phyloP scores from a whole-genome alignment of 2,113 vertebrate species.

The Brachirus orientalis region DNA sequence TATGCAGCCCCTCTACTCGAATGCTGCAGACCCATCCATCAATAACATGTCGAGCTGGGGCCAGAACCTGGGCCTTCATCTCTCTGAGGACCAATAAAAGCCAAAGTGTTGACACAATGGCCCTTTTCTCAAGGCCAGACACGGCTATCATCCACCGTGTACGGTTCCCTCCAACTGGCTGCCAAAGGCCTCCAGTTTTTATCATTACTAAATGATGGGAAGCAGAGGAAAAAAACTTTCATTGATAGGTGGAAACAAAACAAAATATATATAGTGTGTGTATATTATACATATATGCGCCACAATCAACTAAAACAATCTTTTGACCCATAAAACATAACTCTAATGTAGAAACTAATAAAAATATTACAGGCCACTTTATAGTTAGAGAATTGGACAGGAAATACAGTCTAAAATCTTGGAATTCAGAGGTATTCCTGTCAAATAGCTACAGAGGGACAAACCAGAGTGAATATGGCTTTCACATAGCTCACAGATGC shows the following conservation, averaged over 20 bases:
- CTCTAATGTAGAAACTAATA: conserved; percentile 57
- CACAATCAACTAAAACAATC: conserved; percentile 35
- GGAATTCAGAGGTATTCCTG: conserved; percentile 15
- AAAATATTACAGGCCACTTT: conserved; percentile 51
- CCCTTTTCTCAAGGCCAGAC: conserved; percentile 62
- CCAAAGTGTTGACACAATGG: conserved; percentile 76
- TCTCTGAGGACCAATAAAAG: conserved; percentile 77
- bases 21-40: conserved; percentile 72
- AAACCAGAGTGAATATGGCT: conserved; percentile 24
- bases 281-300: neutral
- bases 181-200: conserved; percentile 61
- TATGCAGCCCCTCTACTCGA: conserved; percentile 51
- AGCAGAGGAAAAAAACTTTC: conserved; percentile 53
- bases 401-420: conserved; percentile 35
- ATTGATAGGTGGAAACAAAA: conserved; percentile 33
- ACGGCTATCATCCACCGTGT: conserved; percentile 54
- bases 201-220: conserved; percentile 68
- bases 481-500: conserved; percentile 40
- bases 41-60: conserved; percentile 59
- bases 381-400: conserved; percentile 37
- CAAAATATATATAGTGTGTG: neutral
- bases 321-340: conserved; percentile 54
- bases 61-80: conserved; percentile 60
- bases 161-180: conserved; percentile 49
- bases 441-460: conserved; percentile 38